phyloP scores from a whole-genome alignment of 2,797 vertebrate genomes.

The Tachyglossus aculeatus region DNA sequence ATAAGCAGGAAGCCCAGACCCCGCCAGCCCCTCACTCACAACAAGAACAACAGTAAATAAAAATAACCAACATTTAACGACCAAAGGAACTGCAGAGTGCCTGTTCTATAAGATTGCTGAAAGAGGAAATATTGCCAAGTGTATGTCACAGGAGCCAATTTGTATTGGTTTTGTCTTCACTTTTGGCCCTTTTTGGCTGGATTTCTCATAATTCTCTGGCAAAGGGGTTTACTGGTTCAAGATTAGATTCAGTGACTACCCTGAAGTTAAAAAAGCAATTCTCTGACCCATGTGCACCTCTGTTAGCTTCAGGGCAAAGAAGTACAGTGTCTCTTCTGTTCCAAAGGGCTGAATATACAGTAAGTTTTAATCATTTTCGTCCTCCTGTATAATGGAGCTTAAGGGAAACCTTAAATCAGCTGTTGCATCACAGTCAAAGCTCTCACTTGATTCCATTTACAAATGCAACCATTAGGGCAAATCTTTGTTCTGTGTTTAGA shows the following conservation, averaged over 20 bases:
- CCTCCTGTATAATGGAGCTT: conserved; percentile 3
- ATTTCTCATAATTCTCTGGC: no score
- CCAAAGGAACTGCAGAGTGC: no score
- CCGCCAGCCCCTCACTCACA: no score
- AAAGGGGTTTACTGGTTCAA: not conserved
- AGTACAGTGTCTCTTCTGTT: not conserved
- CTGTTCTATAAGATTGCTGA: no score
- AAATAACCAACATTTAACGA: no score
- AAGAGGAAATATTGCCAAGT: no score
- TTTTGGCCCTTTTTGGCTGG: no score
- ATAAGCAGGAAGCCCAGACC: no score
- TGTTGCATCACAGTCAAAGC: not conserved
- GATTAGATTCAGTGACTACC: not conserved
- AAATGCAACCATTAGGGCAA: not conserved
- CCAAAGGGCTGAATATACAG: conserved; percentile 1
- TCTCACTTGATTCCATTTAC: accelerated
- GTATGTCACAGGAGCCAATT: no score
- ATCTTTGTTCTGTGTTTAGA: not conserved
- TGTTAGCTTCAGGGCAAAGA: not conserved
- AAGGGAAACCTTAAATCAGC: not conserved
- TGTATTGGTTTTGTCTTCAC: no score
- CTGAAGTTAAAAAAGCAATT: not conserved
- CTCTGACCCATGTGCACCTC: not conserved
- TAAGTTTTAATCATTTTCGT: conserved; percentile 21
- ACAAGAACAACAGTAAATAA: no score